Evolutionary conservation across 2,113 vertebrate species (phyloP), one percentile per base, ranked within the genome.

Genomic region (Leptocoma aspasia): DNA sequence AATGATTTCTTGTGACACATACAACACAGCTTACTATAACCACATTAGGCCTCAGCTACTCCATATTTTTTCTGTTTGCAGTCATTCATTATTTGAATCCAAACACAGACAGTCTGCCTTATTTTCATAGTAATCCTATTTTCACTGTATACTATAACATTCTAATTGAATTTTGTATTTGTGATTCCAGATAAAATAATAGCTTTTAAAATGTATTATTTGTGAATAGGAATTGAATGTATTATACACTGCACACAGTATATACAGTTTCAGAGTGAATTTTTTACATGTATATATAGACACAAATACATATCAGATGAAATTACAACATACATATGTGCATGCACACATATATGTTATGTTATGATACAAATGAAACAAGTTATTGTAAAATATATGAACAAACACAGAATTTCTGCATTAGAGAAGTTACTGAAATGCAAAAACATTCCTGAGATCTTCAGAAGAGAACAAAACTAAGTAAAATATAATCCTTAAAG

Each of bases 91-190:
- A 71, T 72, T 92, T 79, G n/a, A 71, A 71, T 68, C 53, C 31
- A 86, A 91, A 90, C 42, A 53, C 3, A 75, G 12, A 41, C 0
- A 45, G 19, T 77, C 75, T 77, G 33, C 12, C 44, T 86, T 66
- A 73, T 81, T 91, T 89, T 78, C 61, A 91, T 20, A 84, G 65
- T 37, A 94, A 89, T 49, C 22, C 26, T 44, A 37, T 92, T 92
- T 88, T 83, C 31, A 35, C 27, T 41, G 23, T 24, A 11, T 23
- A 71, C 8, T 47, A 11, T 15, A 78, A 19, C 52, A 35, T 56
- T 87, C 20, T 71, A 91, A 82, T 13, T 64, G 33, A 73, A 54
- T 80, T 65, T 76, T 59, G 2, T 37, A 60, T 50, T 90, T 86
- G 33, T 89, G 56, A 91, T 64, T 81, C 52, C 39, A 78, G 59